phyloP scores from a whole-genome alignment of 2,797 vertebrate species.

The Picus viridis region DNA sequence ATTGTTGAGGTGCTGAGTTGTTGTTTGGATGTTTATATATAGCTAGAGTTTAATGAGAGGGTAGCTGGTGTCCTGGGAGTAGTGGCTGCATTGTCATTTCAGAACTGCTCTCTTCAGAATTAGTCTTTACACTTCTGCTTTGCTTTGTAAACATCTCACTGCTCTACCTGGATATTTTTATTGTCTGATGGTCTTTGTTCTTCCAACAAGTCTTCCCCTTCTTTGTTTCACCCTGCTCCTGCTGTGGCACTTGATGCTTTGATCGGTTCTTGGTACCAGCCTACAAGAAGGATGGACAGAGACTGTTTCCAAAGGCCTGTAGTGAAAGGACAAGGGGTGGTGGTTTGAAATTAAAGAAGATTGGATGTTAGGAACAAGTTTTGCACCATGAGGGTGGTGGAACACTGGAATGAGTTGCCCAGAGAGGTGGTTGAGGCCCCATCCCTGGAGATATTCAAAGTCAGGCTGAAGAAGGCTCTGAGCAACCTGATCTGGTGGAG shows the following conservation, averaged over 20 bases:
- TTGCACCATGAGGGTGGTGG: too few relatives aligned
- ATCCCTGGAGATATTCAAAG: too few relatives aligned
- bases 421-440: too few relatives aligned
- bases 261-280: background rate
- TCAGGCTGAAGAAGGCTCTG: too few relatives aligned
- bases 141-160: background rate
- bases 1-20: background rate
- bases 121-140: background rate
- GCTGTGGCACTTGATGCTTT: rapidly evolving
- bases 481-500: too few relatives aligned
- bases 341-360: too few relatives aligned
- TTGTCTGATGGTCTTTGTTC: background rate
- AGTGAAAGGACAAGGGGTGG: too few relatives aligned
- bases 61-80: background rate
- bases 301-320: too few relatives aligned
- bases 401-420: too few relatives aligned
- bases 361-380: too few relatives aligned
- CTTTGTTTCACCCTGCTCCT: background rate
- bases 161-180: background rate
- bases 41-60: background rate
- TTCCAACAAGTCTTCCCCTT: background rate
- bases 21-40: background rate
- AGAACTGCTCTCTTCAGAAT: background rate
- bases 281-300: too few relatives aligned
- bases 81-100: background rate